A percentile compares a stretch with the other conserved stretches of the same genome.
Evolutionary conservation across 2,797 vertebrate genomes (phyloP).

Genomic region (Alosa sapidissima): DNA sequence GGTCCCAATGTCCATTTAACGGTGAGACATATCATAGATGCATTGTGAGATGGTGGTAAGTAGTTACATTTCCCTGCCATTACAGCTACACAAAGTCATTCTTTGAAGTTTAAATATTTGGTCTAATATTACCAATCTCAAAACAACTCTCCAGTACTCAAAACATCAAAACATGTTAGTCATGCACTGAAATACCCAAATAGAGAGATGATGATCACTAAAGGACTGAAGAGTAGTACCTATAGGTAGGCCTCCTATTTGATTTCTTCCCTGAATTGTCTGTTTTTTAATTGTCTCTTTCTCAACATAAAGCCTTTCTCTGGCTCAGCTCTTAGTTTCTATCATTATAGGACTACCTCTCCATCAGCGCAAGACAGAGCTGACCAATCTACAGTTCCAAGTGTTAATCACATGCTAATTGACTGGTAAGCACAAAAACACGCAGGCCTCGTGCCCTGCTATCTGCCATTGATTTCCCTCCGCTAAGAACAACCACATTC

Average conservation of each 20-base stretch:
- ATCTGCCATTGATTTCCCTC: constrained; percentile 60
- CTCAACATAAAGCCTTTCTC: background rate
- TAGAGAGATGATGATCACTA: too few species aligned
- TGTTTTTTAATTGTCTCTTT: background rate
- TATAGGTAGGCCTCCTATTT: background rate
- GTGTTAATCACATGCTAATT: constrained; percentile 65
- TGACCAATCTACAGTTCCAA: constrained; percentile 58
- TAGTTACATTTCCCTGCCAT: background rate
- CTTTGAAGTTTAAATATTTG: too few species aligned
- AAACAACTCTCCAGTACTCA: too few species aligned
- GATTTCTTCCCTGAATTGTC: background rate
- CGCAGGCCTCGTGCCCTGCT: constrained; percentile 37
- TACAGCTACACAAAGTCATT: background rate
- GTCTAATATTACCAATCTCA: too few species aligned
- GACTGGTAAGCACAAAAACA: constrained; percentile 53
- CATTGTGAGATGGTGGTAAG: background rate
- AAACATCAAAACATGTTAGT: too few species aligned
- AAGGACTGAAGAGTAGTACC: background rate
- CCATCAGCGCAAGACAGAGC: background rate
- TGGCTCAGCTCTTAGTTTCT: background rate
- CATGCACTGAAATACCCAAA: too few species aligned
- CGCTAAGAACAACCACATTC: constrained; percentile 29
- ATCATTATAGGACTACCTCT: background rate
- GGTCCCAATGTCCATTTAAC: too few species aligned
- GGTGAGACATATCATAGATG: too few species aligned